phyloP scores from a whole-genome alignment of 1,140 invertebrate genomes.

The Acromyrmex echinatior region DNA sequence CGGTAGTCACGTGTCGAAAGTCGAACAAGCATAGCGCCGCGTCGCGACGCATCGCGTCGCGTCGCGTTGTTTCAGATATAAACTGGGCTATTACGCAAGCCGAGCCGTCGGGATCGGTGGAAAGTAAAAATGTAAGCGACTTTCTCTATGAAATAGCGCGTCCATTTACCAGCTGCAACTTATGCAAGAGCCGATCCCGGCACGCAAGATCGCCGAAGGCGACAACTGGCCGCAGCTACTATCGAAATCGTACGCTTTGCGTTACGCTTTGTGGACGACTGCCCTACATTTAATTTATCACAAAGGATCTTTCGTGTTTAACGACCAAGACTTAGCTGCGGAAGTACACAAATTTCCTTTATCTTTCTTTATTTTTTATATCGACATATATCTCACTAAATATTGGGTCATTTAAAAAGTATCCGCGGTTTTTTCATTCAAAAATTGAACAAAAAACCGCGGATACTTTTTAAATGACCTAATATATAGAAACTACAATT shows the following conservation, averaged over 20 bases:
- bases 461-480: too few relatives aligned
- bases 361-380: background rate
- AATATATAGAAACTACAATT: background rate
- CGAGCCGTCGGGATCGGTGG: constrained; percentile 79
- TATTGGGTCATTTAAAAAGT: too few relatives aligned
- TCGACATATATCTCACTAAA: background rate
- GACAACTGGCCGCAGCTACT: constrained; percentile 10
- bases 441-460: too few relatives aligned
- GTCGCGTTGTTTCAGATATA: constrained; percentile 74
- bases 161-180: constrained; percentile 77
- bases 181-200: constrained; percentile 81
- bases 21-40: constrained; percentile 35
- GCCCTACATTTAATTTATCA: background rate
- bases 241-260: background rate
- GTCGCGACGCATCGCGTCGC: constrained; percentile 14
- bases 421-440: too few relatives aligned
- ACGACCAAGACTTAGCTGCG: background rate
- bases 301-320: background rate
- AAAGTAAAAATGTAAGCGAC: constrained; percentile 85
- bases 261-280: constrained; percentile 17
- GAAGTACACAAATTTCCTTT: background rate
- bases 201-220: constrained; percentile 68
- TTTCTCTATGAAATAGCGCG: constrained; percentile 86
- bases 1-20: constrained; percentile 43
- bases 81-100: constrained; percentile 76